Evolutionary conservation across 2,888 invertebrate genomes (phyloP).

Genomic region (Herminia tarsipennalis): DNA sequence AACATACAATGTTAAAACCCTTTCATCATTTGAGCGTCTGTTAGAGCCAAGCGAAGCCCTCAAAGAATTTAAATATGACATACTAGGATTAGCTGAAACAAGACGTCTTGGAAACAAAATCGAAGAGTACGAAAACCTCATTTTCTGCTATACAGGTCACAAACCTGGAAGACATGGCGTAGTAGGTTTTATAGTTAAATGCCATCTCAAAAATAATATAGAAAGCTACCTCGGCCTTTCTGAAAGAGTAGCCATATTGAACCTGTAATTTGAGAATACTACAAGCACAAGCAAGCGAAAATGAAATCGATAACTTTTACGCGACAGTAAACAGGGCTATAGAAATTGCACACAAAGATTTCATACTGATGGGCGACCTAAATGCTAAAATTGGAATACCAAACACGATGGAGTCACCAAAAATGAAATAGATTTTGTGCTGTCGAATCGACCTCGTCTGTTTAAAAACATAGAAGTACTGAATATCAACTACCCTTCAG

Average conservation of each 20-base stretch:
- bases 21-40: constrained; percentile 23
- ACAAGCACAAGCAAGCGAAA: constrained; percentile 15
- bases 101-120: constrained; percentile 27
- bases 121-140: constrained; percentile 34
- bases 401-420: too few species aligned
- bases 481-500: too few species aligned
- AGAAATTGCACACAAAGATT: constrained; percentile 13
- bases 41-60: constrained; percentile 17
- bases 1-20: constrained; percentile 31
- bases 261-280: constrained; percentile 12
- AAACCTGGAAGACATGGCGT: constrained; percentile 28
- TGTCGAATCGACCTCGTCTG: too few species aligned
- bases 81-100: constrained; percentile 32
- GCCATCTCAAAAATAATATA: constrained; percentile 22
- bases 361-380: constrained; percentile 27
- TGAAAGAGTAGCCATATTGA: constrained; percentile 24
- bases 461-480: too few species aligned
- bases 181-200: constrained; percentile 39
- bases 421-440: too few species aligned
- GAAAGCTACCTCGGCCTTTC: constrained; percentile 21
- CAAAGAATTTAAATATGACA: constrained; percentile 29
- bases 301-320: constrained; percentile 25
- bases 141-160: constrained; percentile 27
- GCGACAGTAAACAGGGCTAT: constrained; percentile 13
- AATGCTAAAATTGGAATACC: constrained; percentile 34